Evolutionary conservation across 35 echinoderm and acorn worm species (phyloP).

Genomic region (Patiria miniata): DNA sequence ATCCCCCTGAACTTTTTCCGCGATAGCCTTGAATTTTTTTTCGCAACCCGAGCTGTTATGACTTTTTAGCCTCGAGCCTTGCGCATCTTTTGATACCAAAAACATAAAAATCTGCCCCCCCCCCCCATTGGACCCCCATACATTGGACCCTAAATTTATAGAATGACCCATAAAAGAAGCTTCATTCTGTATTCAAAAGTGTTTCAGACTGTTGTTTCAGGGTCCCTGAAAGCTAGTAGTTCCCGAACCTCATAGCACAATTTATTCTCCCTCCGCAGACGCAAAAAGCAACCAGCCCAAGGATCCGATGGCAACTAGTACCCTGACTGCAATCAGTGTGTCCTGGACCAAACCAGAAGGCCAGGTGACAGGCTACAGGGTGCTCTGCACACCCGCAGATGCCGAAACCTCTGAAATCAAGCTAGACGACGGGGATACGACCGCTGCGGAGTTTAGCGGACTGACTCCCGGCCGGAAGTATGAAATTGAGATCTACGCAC

Average conservation of each 20-base stretch:
- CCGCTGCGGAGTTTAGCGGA: conserved; percentile 46
- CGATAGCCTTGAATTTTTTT: no score
- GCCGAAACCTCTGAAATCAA: conserved; percentile 50
- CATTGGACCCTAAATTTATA: no score
- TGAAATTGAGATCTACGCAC: conserved; percentile 70
- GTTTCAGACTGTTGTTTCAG: no score
- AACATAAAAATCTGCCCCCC: no score
- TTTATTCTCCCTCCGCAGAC: conserved; percentile 21
- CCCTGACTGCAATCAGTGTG: conserved; percentile 51
- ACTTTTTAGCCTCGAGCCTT: no score
- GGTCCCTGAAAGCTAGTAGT: background rate
- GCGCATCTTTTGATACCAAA: no score
- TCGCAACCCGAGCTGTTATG: no score
- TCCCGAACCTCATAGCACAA: background rate
- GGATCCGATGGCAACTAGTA: conserved; percentile 56
- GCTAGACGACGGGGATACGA: conserved; percentile 54
- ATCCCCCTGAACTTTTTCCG: no score
- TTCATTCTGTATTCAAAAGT: no score
- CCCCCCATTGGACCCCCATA: no score
- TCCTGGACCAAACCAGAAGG: conserved; percentile 60
- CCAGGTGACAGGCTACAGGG: conserved; percentile 38
- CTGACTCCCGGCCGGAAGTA: conserved; percentile 62
- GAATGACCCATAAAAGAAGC: no score
- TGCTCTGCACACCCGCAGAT: conserved; percentile 47
- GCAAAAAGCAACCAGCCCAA: conserved; percentile 53